Conservation (phyloP, 1,140 invertebrate genomes). For the Zaprionus camerounensis region DNA sequence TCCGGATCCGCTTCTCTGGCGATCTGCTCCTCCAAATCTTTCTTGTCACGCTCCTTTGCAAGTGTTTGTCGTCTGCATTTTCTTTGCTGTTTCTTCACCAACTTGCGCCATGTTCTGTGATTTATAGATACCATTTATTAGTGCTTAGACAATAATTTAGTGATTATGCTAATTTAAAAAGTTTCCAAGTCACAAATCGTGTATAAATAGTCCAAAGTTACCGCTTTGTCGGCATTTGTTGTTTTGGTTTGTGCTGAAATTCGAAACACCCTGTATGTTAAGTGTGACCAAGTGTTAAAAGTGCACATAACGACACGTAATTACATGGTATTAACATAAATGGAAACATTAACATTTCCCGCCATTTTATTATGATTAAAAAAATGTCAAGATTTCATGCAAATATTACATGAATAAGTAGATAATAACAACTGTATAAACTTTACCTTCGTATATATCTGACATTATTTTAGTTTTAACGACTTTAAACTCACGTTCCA, state of each 20-base stretch:
- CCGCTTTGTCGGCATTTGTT: conserved; percentile 42
- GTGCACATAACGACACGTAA: neutral
- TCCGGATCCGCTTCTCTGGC: conserved; percentile 55
- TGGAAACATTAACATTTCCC: neutral
- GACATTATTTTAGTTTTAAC: neutral
- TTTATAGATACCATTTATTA: neutral
- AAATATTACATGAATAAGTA: neutral
- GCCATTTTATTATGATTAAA: neutral
- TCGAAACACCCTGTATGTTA: conserved; percentile 2
- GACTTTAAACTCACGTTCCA: neutral
- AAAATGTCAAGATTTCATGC: neutral
- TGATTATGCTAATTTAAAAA: neutral
- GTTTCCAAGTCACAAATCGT: neutral
- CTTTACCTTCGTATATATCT: neutral
- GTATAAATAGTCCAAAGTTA: conserved; percentile 2
- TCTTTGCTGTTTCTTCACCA: conserved; percentile 84
- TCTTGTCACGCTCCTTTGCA: conserved; percentile 77
- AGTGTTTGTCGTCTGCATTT: conserved; percentile 81
- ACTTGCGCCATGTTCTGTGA: conserved; percentile 82
- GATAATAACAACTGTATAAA: neutral
- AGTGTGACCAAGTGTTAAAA: neutral
- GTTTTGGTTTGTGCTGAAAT: neutral
- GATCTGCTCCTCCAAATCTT: conserved; percentile 60
- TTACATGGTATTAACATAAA: neutral
- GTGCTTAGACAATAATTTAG: neutral